phyloP scores from a whole-genome alignment of 1,140 invertebrate species.

The Periplaneta americana region DNA sequence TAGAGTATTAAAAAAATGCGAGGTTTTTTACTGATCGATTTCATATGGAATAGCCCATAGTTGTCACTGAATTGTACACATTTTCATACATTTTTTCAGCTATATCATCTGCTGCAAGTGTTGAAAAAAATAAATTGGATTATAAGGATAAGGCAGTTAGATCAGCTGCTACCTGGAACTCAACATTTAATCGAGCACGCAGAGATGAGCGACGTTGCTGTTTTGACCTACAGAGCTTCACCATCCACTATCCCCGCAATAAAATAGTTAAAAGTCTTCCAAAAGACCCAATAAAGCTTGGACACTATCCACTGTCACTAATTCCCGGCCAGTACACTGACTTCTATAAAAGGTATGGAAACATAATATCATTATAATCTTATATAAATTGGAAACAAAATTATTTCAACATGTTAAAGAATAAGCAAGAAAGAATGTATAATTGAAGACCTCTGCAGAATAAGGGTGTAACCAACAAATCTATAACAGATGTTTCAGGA shows the following conservation, averaged over 20 bases:
- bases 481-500: too few relatives aligned
- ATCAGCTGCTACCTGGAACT: conserved; percentile 85
- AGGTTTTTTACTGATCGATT: too few relatives aligned
- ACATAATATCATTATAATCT: too few relatives aligned
- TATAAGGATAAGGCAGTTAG: conserved; percentile 80
- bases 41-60: too few relatives aligned
- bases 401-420: too few relatives aligned
- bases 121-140: conserved; percentile 55
- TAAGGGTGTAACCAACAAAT: too few relatives aligned
- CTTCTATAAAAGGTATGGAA: conserved; percentile 71
- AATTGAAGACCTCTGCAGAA: too few relatives aligned
- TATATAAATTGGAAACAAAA: too few relatives aligned
- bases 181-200: conserved; percentile 70
- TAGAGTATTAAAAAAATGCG: too few relatives aligned
- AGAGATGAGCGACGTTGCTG: conserved; percentile 60
- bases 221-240: conserved; percentile 71
- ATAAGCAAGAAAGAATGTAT: too few relatives aligned
- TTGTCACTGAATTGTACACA: too few relatives aligned
- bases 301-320: conserved; percentile 82
- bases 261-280: conserved; percentile 38
- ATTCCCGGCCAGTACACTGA: conserved; percentile 92
- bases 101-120: conserved; percentile 43
- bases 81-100: conserved; percentile 26
- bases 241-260: conserved; percentile 61
- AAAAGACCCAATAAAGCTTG: conserved; percentile 46